Conservation (phyloP, 1,140 invertebrate species). For the Neodiprion virginianus region DNA sequence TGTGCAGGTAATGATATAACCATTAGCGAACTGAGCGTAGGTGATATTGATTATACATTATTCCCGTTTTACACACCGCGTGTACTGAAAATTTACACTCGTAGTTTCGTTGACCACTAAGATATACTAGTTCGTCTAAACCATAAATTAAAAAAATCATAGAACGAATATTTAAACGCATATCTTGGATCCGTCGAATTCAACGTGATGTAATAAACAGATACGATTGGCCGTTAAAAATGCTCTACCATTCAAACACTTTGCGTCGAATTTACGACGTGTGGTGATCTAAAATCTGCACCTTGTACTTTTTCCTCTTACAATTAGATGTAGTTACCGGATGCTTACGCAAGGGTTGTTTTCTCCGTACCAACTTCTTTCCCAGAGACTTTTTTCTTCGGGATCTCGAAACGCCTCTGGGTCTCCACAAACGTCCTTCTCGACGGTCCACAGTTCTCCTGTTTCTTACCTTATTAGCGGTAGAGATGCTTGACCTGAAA, state of each 20-base stretch:
- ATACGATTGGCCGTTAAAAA: too few relatives aligned
- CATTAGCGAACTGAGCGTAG: background rate
- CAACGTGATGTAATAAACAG: too few relatives aligned
- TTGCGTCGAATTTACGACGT: too few relatives aligned
- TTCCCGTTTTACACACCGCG: background rate
- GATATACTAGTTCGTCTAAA: background rate
- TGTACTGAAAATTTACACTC: background rate
- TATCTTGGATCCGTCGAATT: too few relatives aligned
- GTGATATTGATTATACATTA: background rate
- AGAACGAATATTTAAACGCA: background rate
- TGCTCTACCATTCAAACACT: too few relatives aligned
- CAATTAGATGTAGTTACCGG: too few relatives aligned
- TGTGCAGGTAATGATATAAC: background rate
- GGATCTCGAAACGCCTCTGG: background rate
- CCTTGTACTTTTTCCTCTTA: too few relatives aligned
- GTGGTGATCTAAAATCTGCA: too few relatives aligned
- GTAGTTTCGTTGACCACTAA: background rate
- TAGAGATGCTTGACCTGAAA: conserved; percentile 43
- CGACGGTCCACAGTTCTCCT: background rate
- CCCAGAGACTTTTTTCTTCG: background rate
- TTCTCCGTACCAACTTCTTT: too few relatives aligned
- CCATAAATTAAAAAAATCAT: background rate
- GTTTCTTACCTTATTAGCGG: conserved; percentile 39
- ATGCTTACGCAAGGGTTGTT: too few relatives aligned
- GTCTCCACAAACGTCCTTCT: background rate